Evolutionary conservation across 2,888 invertebrate species (phyloP).

Genomic region (Drosophila pseudotakahashii): DNA sequence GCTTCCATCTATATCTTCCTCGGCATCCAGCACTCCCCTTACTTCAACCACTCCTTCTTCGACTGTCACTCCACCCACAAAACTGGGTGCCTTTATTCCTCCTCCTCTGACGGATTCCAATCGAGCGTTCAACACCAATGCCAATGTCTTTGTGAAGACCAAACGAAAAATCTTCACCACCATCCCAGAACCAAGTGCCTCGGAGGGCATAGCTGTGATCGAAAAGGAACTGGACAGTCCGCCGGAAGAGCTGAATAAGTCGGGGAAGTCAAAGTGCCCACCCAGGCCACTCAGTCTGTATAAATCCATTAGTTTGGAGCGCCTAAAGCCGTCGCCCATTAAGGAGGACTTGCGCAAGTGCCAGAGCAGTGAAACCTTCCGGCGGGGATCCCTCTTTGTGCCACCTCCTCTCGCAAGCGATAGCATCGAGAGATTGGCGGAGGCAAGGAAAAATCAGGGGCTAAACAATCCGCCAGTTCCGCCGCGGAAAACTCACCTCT

Average conservation of each 20-base stretch:
- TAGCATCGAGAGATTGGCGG: slow-evolving; percentile 75
- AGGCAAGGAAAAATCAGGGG: slow-evolving; percentile 33
- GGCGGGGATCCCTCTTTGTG: slow-evolving; percentile 33
- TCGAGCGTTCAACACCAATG: slow-evolving; percentile 66
- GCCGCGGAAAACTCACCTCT: slow-evolving; percentile 74
- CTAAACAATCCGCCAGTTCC: slow-evolving; percentile 54
- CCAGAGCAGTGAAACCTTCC: slow-evolving; percentile 66
- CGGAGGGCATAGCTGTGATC: slow-evolving; percentile 75
- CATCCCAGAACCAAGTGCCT: slow-evolving; percentile 84
- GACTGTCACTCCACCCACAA: background rate
- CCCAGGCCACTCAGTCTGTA: slow-evolving; percentile 54
- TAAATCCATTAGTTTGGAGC: slow-evolving; percentile 76
- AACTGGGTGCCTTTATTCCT: slow-evolving; percentile 57
- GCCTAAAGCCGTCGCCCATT: slow-evolving; percentile 39
- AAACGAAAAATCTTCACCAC: slow-evolving; percentile 92
- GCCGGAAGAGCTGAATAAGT: slow-evolving; percentile 4
- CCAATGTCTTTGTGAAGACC: slow-evolving; percentile 91
- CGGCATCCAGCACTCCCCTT: background rate
- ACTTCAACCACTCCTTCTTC: background rate
- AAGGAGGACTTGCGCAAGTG: slow-evolving; percentile 61
- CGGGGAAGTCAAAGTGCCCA: slow-evolving; percentile 9
- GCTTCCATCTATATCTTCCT: background rate
- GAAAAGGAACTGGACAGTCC: slow-evolving; percentile 68
- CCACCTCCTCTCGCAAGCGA: slow-evolving; percentile 81
- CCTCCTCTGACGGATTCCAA: slow-evolving; percentile 68